phyloP scores from a whole-genome alignment of 2,888 invertebrate species.

The Drosophila glabriapex region DNA sequence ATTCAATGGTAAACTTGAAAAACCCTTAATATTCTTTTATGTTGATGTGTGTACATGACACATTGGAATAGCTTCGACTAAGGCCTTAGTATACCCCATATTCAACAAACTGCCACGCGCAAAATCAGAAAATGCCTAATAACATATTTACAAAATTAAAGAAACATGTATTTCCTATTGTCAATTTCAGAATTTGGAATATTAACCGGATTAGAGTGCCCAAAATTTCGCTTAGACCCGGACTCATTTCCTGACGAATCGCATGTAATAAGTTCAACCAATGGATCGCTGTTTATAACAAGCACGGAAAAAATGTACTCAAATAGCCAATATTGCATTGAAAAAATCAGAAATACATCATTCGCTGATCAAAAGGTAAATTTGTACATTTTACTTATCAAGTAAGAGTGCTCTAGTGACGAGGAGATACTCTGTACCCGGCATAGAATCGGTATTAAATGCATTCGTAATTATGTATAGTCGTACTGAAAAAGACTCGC shows the following conservation, averaged over 20 bases:
- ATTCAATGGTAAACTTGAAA: neutral
- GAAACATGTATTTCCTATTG: neutral
- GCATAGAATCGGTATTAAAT: neutral
- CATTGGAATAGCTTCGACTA: neutral
- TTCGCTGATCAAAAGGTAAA: constrained; percentile 74
- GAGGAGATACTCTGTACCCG: neutral
- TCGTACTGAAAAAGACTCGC: neutral
- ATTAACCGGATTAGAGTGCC: constrained; percentile 78
- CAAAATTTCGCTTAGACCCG: constrained; percentile 81
- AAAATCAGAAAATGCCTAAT: neutral
- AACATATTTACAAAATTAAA: neutral
- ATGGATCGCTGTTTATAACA: constrained; percentile 80
- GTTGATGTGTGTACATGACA: no score
- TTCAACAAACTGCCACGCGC: no score
- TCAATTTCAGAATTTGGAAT: constrained; percentile 79
- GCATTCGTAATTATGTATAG: neutral
- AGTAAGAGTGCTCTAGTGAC: neutral
- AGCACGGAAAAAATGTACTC: constrained; percentile 67
- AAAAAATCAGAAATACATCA: constrained; percentile 70
- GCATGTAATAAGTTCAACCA: constrained; percentile 77
- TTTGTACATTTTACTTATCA: neutral
- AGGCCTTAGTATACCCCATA: no score
- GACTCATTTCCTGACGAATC: constrained; percentile 75
- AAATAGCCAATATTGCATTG: constrained; percentile 83
- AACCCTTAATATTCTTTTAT: no score